Percentiles rank a stretch among this genome's conserved stretches.
phyloP scores from a whole-genome alignment of 2,113 vertebrate species.

The Bujurquina vittata region DNA sequence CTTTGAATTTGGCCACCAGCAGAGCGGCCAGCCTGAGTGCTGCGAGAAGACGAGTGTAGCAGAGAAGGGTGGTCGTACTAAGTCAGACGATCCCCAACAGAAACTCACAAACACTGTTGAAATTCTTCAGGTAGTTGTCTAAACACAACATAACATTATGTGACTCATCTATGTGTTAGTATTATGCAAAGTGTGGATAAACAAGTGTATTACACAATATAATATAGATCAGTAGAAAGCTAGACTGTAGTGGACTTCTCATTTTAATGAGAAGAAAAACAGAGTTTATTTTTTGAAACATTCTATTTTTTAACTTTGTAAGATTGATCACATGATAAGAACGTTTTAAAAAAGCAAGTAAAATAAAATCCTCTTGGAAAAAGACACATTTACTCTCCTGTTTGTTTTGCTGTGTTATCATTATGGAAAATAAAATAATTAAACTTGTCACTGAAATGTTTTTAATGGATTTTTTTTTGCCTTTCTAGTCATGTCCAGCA shows the following conservation, averaged over 20 bases:
- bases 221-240: neutral
- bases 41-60: constrained; percentile 1
- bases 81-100: constrained; percentile 27
- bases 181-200: neutral
- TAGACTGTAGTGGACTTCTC: neutral
- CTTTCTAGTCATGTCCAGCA: too few relatives aligned
- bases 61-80: constrained; percentile 39
- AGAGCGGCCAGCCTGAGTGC: constrained; percentile 76
- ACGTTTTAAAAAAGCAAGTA: neutral
- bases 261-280: neutral
- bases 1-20: constrained; percentile 90
- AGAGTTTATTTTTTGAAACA: constrained; percentile 2
- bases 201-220: neutral
- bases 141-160: neutral
- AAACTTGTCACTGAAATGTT: too few relatives aligned
- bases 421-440: neutral
- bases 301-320: neutral
- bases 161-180: neutral
- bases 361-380: neutral
- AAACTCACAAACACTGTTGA: constrained; percentile 31
- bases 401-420: neutral
- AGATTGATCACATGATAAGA: neutral
- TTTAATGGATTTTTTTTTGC: too few relatives aligned
- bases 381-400: neutral
- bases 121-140: constrained; percentile 49